A percentile compares a stretch with the other conserved stretches of the same genome.
Evolutionary conservation across 1,140 invertebrate species (phyloP).

Genomic region (Odontomachus brunneus): DNA sequence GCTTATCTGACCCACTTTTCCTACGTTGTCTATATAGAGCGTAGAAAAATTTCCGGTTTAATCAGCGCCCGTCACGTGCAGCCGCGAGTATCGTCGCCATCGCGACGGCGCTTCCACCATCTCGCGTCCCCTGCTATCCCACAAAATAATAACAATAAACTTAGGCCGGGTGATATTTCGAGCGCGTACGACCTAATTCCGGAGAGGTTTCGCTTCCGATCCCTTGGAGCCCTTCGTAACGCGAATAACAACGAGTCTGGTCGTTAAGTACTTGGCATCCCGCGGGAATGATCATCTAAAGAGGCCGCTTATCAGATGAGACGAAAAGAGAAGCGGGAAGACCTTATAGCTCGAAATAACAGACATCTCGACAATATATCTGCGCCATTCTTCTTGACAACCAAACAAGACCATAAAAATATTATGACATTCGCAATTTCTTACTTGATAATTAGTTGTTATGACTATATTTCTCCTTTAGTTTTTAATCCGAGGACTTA

Average conservation of each 20-base stretch:
- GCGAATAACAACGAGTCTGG: slow-evolving; percentile 67
- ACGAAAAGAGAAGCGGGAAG: too few species aligned
- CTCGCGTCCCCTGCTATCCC: neutral
- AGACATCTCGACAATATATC: neutral
- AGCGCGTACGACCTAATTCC: slow-evolving; percentile 62
- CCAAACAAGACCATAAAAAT: too few species aligned
- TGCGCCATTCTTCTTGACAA: neutral
- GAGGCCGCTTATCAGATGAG: too few species aligned
- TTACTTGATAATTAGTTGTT: neutral
- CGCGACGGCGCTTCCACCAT: neutral
- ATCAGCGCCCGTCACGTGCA: slow-evolving; percentile 46
- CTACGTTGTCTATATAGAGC: slow-evolving; percentile 26
- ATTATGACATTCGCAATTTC: neutral
- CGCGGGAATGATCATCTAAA: slow-evolving; percentile 49
- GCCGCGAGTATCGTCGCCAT: slow-evolving; percentile 1
- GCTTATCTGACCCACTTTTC: slow-evolving; percentile 43
- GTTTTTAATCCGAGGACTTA: neutral
- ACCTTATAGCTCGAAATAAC: neutral
- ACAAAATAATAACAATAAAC: slow-evolving; percentile 65
- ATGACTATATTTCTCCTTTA: slow-evolving; percentile 9
- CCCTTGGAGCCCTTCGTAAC: slow-evolving; percentile 34
- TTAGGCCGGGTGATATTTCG: slow-evolving; percentile 60
- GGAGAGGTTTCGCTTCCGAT: slow-evolving; percentile 36
- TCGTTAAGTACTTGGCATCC: slow-evolving; percentile 58
- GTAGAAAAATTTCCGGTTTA: slow-evolving; percentile 43